Base-by-base conservation (phyloP, 23 tunicate species). In the Styela plicata region DNA sequence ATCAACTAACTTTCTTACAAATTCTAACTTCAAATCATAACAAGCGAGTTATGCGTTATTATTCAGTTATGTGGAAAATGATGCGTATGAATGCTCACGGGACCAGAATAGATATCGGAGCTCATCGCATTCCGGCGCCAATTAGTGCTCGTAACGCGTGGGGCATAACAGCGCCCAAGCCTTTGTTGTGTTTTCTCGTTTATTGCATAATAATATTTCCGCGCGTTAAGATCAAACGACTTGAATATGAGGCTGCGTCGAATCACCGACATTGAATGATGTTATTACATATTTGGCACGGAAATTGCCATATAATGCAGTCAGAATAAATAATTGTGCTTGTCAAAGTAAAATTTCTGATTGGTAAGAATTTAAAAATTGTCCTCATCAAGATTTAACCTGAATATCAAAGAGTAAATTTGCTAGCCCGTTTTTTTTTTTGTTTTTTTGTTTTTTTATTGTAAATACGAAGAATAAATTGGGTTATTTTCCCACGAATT, bases 131-230 rank as follows among this genome's bases (percentile, higher is more conserved):
- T 71, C 77, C 77, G 77, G 13, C 37, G 77, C 34, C 77, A 71
- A 71, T 71, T 71, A 71, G 77, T 71, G 77, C 35, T 71, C 77
- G 29, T 31, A 71, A 32, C 77, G 77, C 77, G 77, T 71, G 77
- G 77, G 77, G 34, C 77, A 34, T 34, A 71, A 71, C 77, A 32
- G 77, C 77, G 77, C 77, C 23, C 77, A 28, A 28, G 20, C 36
- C 77, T 71, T 71, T 71, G 77, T 71, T 26, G 77, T 34, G 36
- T 28, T 33, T 36, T 34, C 77, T 34, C 77, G 37, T 71, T 71
- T 71, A 71, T 71, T 71, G 77, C 77, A 19, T 71, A 16, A 71
- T 71, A 71, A 28, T 34, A 71, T 19, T 71, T 28, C 34, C 13
- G 77, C 35, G 77, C 32, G 73, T 71, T 29, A 44, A 71, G 77